A percentile compares a stretch with the other conserved stretches of the same genome.
These are phyloP conservation scores for Poecilobothrus nobilitatus DNA, from an alignment of 2,888 invertebrate species.

Conservation along the genomic window DNA sequence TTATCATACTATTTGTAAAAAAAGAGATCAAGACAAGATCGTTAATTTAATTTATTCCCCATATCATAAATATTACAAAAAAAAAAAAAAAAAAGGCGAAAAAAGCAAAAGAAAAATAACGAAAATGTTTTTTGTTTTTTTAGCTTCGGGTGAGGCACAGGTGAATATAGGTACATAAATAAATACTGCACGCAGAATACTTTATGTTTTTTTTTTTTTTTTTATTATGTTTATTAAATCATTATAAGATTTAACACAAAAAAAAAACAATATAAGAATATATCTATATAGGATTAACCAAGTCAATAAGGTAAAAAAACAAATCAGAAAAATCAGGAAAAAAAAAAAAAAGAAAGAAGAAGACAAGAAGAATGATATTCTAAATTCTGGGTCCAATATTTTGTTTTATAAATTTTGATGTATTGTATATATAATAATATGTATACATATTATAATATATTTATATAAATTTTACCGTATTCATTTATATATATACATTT, in stretches of 20 bases:
- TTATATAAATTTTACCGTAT: not conserved
- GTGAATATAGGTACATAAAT: conserved; percentile 9
- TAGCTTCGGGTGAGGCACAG: conserved; percentile 11
- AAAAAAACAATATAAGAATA: not conserved
- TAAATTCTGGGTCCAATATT: too few species aligned
- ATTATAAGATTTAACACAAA: not conserved
- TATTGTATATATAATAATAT: too few species aligned
- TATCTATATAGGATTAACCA: not conserved
- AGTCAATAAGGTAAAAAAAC: too few species aligned
- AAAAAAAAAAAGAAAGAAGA: too few species aligned
- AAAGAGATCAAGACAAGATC: conserved; percentile 16
- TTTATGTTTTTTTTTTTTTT: not conserved
- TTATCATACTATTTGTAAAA: not conserved
- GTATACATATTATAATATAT: not conserved
- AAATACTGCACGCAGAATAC: conserved; percentile 5
- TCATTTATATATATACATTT: not conserved
- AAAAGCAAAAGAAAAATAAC: too few species aligned
- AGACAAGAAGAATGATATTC: too few species aligned
- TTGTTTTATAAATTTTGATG: too few species aligned
- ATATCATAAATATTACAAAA: conserved; percentile 17
- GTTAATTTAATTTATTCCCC: conserved; percentile 18
- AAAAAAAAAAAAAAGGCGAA: not conserved
- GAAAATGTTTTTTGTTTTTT: not conserved
- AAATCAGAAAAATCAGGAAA: too few species aligned
- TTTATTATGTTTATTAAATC: not conserved